A percentile compares a stretch with the other conserved stretches of the same genome.
phyloP scores from a whole-genome alignment of 2,888 invertebrate species.

The Himalopsyche tibetana region DNA sequence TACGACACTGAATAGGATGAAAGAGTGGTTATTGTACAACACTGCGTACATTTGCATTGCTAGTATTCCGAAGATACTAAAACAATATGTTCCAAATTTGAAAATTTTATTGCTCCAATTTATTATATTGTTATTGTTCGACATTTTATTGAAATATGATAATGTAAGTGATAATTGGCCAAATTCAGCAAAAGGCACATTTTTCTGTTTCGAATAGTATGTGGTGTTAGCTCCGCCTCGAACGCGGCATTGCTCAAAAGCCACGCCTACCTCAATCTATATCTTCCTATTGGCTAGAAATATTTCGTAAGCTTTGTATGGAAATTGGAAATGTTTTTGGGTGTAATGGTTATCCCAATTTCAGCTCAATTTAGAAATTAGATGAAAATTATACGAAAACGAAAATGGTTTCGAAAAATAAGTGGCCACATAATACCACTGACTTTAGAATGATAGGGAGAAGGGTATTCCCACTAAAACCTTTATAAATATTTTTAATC shows the following conservation, averaged over 20 bases:
- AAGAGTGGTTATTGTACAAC: too few relatives aligned
- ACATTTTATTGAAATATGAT: too few relatives aligned
- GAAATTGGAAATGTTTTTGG: not conserved
- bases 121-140: too few relatives aligned
- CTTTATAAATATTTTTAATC: too few relatives aligned
- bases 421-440: not conserved
- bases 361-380: slow-evolving; percentile 28
- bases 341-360: not conserved
- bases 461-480: too few relatives aligned
- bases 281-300: not conserved
- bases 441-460: not conserved
- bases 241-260: not conserved
- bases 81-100: too few relatives aligned
- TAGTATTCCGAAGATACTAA: too few relatives aligned
- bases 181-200: not conserved
- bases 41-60: too few relatives aligned
- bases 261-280: not conserved
- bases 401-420: not conserved
- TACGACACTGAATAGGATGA: too few relatives aligned
- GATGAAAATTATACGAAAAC: slow-evolving; percentile 27
- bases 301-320: not conserved
- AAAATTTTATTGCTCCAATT: too few relatives aligned
- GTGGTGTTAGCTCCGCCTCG: slow-evolving; percentile 2
- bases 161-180: too few relatives aligned
- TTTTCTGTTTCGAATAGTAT: not conserved